phyloP scores from a whole-genome alignment of 2,888 invertebrate species.

The Crioceris asparagi region DNA sequence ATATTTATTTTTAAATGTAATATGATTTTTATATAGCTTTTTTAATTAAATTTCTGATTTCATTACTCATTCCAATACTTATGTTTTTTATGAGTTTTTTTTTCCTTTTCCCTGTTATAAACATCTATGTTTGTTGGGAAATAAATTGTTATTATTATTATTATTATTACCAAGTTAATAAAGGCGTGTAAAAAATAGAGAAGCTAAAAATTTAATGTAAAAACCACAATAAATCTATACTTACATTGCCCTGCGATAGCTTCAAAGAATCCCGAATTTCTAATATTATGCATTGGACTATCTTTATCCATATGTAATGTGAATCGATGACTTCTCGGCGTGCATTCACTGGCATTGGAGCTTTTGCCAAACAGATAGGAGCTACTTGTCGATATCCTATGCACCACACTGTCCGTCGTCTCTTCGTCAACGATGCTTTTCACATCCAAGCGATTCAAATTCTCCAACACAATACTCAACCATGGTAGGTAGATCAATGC shows the following conservation, averaged over 20 bases:
- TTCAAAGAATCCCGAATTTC: constrained; percentile 63
- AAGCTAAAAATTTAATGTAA: neutral
- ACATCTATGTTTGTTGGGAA: too few species aligned
- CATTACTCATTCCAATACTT: too few species aligned
- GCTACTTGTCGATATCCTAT: constrained; percentile 47
- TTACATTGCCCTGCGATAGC: constrained; percentile 59
- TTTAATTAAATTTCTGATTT: too few species aligned
- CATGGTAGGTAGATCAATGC: constrained; percentile 87
- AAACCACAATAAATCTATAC: constrained; percentile 12
- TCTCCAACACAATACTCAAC: constrained; percentile 79
- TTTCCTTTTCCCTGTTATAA: too few species aligned
- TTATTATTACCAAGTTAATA: too few species aligned
- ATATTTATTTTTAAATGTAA: too few species aligned
- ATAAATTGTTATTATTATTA: too few species aligned
- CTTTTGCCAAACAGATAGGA: constrained; percentile 47
- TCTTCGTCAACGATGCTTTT: constrained; percentile 40
- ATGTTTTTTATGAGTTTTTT: too few species aligned
- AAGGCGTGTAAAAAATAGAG: neutral
- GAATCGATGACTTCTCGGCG: constrained; percentile 51
- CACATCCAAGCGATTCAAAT: constrained; percentile 60
- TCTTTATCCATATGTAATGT: constrained; percentile 66
- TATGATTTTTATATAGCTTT: too few species aligned
- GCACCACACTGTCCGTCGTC: constrained; percentile 34
- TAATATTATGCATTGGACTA: constrained; percentile 57
- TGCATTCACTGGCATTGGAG: constrained; percentile 41